Evolutionary conservation across 2,888 invertebrate species (phyloP).

Genomic region (Pachydiplax longipennis): DNA sequence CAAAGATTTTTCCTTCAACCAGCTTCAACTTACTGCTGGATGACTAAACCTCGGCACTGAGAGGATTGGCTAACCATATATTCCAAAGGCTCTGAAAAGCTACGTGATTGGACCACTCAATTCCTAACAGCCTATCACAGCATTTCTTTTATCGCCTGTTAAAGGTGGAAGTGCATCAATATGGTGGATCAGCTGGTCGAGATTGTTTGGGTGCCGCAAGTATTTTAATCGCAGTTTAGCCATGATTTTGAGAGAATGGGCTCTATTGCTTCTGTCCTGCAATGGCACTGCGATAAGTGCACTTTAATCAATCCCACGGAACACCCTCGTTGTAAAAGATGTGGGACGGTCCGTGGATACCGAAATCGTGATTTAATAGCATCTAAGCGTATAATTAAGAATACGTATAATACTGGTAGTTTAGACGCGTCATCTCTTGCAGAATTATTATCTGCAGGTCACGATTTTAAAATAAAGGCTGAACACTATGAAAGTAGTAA

Average conservation of each 20-base stretch:
- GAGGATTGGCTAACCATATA: conserved; percentile 38
- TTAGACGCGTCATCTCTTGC: not conserved
- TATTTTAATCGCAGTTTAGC: conserved; percentile 55
- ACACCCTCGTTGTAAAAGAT: conserved; percentile 82
- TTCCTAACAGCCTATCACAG: conserved; percentile 39
- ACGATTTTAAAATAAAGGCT: conserved; percentile 22
- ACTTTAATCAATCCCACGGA: conserved; percentile 89
- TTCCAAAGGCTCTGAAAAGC: conserved; percentile 3
- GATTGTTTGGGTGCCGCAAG: conserved; percentile 51
- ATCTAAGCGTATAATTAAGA: conserved; percentile 29
- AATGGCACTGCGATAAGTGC: conserved; percentile 91
- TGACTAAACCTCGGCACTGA: conserved; percentile 43
- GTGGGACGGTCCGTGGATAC: conserved; percentile 62
- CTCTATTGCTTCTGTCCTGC: conserved; percentile 91
- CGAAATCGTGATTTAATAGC: conserved; percentile 47
- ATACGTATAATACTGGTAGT: not conserved
- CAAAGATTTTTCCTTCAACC: conserved; percentile 25
- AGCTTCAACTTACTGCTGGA: conserved; percentile 40
- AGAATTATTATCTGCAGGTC: conserved; percentile 4
- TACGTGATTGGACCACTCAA: conserved; percentile 10
- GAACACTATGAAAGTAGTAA: conserved; percentile 38
- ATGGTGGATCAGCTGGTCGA: conserved; percentile 71
- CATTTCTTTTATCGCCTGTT: conserved; percentile 26
- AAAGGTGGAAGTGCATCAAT: conserved; percentile 56
- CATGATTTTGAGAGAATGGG: conserved; percentile 75